Evolutionary conservation across 1,140 invertebrate genomes (phyloP), one percentile per base, ranked within the genome.

Genomic region (Calycopis cecrops): DNA sequence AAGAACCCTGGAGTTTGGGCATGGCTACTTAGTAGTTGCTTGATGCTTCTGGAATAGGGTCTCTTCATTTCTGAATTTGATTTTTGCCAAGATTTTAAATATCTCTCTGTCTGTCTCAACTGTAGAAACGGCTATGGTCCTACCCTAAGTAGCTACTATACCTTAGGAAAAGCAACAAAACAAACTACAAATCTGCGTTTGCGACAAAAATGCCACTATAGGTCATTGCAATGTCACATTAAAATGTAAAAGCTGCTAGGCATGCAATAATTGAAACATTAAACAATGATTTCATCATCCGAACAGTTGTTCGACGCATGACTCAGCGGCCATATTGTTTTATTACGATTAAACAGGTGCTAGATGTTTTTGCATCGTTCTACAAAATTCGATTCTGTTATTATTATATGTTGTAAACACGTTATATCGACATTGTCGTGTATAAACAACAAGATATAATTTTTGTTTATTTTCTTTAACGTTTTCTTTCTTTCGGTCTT

Each of bases 251-350:
- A 9, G 14, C 4, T 14, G 40, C 16, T 16, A 16, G 14, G 7
- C 40, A 44, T 12, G 14, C 14, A 17, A 44, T 9, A 52, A 42
- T 47, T 48, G 35, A 42, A 53, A 60, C 14, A 1, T 11, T 34
- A 21, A 48, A 35, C 44, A 53, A 56, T 33, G 17, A 60, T 60
- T 57, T 55, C 59, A 52, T 60, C 54, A 60, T 56, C 40, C 14
- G 2, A 28, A 28, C 21, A 28, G 2, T 28, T 49, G n/a, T 40
- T 44, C 16, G 17, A 14, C 17, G 14, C 14, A 4, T 17, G 40
- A 44, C 14, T 14, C 49, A 51, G 14, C 4, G 7, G n/a, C 28
- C 35, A 51, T 11, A 37, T 12, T 48, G 48, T n/a, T 44, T 9
- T 16, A 28, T 16, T 44, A 16, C 40, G 17, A 16, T 44, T 44